Percentiles rank a stretch among this genome's conserved stretches.
Evolutionary conservation across 1,140 invertebrate genomes (phyloP).

Genomic region (Paramacrobiotus metropolitanus): DNA sequence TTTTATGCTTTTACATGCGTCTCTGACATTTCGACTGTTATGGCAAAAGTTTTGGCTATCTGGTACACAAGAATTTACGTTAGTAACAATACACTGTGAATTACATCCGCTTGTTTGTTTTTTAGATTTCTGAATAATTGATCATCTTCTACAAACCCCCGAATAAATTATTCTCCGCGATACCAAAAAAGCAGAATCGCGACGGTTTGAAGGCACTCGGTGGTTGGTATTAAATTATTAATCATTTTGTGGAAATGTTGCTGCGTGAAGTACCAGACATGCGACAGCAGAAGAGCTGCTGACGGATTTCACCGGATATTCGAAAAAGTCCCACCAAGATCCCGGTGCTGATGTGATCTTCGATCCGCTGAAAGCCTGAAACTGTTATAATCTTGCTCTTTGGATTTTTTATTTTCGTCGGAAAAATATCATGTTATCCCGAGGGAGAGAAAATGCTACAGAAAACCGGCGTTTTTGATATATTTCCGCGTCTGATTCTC

Average conservation of each 20-base stretch:
- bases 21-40: too few species aligned
- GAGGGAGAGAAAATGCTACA: neutral
- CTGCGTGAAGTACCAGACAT: neutral
- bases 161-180: neutral
- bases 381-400: neutral
- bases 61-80: too few species aligned
- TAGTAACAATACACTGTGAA: too few species aligned
- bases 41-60: too few species aligned
- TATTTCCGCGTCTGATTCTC: neutral
- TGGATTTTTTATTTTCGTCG: neutral
- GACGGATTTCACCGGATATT: neutral
- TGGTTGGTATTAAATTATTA: too few species aligned
- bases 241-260: neutral
- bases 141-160: neutral
- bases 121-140: neutral
- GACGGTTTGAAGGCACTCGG: neutral
- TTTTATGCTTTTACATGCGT: too few species aligned
- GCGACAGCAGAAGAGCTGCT: neutral
- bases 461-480: neutral
- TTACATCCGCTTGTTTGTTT: too few species aligned
- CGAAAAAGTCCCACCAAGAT: neutral
- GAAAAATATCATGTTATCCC: neutral
- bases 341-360: neutral
- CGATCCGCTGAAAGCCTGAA: neutral
- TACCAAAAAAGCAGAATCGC: neutral